Evolutionary conservation across 2,113 vertebrate species (phyloP), one percentile per base, ranked within the genome.

Genomic region (Cisticola juncidis): DNA sequence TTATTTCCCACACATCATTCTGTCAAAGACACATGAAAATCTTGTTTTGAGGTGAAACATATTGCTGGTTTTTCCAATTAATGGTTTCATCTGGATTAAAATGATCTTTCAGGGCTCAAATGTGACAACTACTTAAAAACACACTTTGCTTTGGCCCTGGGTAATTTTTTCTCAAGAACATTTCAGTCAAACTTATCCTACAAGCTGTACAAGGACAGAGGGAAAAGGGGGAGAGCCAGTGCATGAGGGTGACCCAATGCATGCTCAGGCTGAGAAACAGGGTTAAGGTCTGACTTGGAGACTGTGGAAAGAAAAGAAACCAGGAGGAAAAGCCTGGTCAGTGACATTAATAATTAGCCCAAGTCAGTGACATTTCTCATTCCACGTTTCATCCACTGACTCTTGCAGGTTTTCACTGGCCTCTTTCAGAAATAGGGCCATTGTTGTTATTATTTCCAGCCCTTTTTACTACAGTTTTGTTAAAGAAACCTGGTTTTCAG

Each of bases 181-280:
- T 57, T 71, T 71, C 42, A 70, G 15, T 44, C 9, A 71, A 47
- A 71, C 5, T 0, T 7, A 31, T 3, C 15, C 24, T 7, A 35
- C 31, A 81, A 83, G 10, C 5, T 24, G 5, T 6, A 1, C 5
- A 35, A 57, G 5, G 16, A 72, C 17, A 57, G 36, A 62, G 14
- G 17, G 26, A 58, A 62, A 38, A 71, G 16, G 26, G n/a, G 14
- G 3, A 36, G 44, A 82, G 17, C 11, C 33, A 40, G 5, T 6
- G 13, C 15, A 2, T 2, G 6, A n/a, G n/a, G n/a, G n/a, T n/a
- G n/a, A n/a, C n/a, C n/a, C n/a, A 40, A 6, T 6, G 13, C 15
- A 2, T 2, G 6, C 33, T n/a, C n/a, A n/a, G n/a, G n/a, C 35
- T 40, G 29, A 20, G 28, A 19, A 17, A 15, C 7, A 74, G 18